Evolutionary conservation across 1,140 invertebrate species (phyloP), one percentile per base, ranked within the genome.

Genomic region (Belonocnema kinseyi): DNA sequence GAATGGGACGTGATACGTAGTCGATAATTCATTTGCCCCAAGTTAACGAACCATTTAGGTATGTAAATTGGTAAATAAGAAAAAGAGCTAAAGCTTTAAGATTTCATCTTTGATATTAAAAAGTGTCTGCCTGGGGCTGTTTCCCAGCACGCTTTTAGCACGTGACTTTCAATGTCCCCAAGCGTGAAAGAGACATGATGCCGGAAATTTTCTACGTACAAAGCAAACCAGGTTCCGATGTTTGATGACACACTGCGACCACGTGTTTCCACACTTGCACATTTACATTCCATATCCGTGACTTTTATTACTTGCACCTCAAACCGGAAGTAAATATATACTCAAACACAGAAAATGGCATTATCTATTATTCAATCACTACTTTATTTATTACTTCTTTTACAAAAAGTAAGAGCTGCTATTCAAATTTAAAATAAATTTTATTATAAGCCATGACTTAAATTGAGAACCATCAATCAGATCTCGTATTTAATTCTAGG

Each of bases 171-270:
- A 50, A 33, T 66, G 13, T 58, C 46, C 50, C 4, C 26, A 53
- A 50, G 72, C 80, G 77, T 81, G 80, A 52, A 33, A 71, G 46
- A 16, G n/a, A 74, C 73, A 79, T 79, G 77, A 53, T 72, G 50
- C 17, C 40, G 17, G 2, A 13, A 58, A 61, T 54, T 72, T 66
- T 52, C 56, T 70, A 51, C 50, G 71, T 74, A 73, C 10, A 52
- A 75, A 79, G 76, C 21, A 19, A 33, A n/a, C 73, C 26, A 26
- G 21, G 53, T 56, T 54, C 56, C 73, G 58, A 76, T 53, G 21
- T 33, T 73, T 79, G 40, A 73, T 78, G 80, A 81, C 76, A 81
- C 74, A 80, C 70, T 17, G 33, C 56, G 50, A 73, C 50, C 73
- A 80, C 75, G 79, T 80, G 79, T 52, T 77, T 26, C 40, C 26